Evolutionary conservation across 2,797 vertebrate species (phyloP).

Genomic region (Phoeniculus purpureus): DNA sequence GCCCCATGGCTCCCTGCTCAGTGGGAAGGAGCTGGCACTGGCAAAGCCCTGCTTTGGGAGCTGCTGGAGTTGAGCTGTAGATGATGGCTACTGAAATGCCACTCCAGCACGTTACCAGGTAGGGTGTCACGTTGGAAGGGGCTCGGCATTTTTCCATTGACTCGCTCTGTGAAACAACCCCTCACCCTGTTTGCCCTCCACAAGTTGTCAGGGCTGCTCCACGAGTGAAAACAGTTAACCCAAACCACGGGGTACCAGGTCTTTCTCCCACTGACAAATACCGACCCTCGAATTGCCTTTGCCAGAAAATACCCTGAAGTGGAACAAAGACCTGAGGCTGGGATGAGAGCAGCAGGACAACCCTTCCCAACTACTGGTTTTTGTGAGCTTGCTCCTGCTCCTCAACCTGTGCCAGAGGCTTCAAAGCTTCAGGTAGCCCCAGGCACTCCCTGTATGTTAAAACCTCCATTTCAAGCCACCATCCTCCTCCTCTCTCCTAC

Average conservation of each 20-base stretch:
- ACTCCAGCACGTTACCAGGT: not conserved
- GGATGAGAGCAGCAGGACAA: not conserved
- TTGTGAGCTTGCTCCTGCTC: not conserved
- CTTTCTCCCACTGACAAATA: rapidly evolving
- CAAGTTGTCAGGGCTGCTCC: not conserved
- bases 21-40: not conserved
- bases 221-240: not conserved
- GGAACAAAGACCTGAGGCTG: not conserved
- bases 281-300: not conserved
- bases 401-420: not conserved
- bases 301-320: not conserved
- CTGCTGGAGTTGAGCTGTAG: not conserved
- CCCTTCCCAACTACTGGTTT: not conserved
- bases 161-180: not conserved
- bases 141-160: not conserved
- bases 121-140: not conserved
- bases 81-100: slow-evolving; percentile 18
- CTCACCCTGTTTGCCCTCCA: not conserved
- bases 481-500: not conserved
- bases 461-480: rapidly evolving
- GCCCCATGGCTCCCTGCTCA: not conserved
- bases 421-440: not conserved
- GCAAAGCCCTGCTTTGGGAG: not conserved
- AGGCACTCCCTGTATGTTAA: not conserved
- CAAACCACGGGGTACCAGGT: rapidly evolving